Evolutionary conservation across 2,113 vertebrate genomes (phyloP).

Genomic region (Alouatta palliata): DNA sequence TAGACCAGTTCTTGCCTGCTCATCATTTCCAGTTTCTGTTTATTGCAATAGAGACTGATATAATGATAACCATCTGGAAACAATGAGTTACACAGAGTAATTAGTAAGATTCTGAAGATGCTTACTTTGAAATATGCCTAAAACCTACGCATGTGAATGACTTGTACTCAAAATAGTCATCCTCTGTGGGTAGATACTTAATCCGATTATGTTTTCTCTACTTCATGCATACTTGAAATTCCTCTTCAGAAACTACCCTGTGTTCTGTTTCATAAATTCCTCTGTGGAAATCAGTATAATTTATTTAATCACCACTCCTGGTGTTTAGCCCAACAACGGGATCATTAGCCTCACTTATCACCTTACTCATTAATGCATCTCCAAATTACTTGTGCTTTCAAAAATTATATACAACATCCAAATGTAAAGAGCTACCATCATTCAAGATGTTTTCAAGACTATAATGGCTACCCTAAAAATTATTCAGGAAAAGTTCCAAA

Average conservation of each 20-base stretch:
- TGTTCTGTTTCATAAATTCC: neutral
- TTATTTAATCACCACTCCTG: neutral
- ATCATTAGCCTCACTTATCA: neutral
- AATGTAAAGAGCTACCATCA: neutral
- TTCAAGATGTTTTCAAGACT: neutral
- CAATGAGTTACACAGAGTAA: too few species aligned
- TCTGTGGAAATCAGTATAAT: neutral
- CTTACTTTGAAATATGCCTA: neutral
- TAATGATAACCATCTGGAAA: neutral
- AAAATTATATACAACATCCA: neutral
- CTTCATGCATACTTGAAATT: neutral
- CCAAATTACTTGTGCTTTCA: neutral
- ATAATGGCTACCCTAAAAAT: neutral
- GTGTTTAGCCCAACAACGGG: neutral
- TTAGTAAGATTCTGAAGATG: neutral
- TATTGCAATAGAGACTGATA: neutral
- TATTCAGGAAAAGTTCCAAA: neutral
- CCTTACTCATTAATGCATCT: neutral
- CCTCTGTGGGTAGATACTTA: neutral
- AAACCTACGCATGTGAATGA: neutral
- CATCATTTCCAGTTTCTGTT: neutral
- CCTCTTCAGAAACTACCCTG: neutral
- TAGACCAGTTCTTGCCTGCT: neutral
- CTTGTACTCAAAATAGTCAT: too few species aligned
- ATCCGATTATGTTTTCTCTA: neutral